These are phyloP conservation scores for Sarcophaga bullata DNA, from an alignment of 1,140 invertebrate species.

Conservation along the genomic window DNA sequence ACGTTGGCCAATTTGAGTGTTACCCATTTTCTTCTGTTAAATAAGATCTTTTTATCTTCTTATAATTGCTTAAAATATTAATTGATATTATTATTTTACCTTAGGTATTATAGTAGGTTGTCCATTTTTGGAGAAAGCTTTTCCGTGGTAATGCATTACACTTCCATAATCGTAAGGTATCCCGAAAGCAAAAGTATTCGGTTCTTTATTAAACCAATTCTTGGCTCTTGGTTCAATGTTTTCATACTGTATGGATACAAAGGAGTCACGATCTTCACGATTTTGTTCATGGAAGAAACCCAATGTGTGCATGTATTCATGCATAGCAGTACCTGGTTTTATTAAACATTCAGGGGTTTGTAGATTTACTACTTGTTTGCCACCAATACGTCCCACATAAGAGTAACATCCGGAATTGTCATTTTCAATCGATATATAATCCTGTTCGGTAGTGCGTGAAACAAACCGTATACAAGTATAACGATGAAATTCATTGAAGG, in stretches of 20 bases:
- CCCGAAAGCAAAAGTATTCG: slow-evolving; percentile 71
- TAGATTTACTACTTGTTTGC: slow-evolving; percentile 74
- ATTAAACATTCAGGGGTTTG: slow-evolving; percentile 78
- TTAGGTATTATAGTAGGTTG: slow-evolving; percentile 76
- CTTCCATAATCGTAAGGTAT: slow-evolving; percentile 82
- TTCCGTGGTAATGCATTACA: slow-evolving; percentile 85
- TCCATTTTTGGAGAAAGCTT: slow-evolving; percentile 80
- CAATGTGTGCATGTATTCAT: slow-evolving; percentile 86
- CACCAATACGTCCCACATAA: slow-evolving; percentile 77
- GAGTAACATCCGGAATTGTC: slow-evolving; percentile 83
- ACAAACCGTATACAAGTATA: slow-evolving; percentile 81
- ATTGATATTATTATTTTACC: slow-evolving; percentile 66
- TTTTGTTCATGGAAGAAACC: slow-evolving; percentile 92
- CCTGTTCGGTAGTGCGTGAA: slow-evolving; percentile 70
- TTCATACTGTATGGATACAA: slow-evolving; percentile 74
- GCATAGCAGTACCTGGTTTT: slow-evolving; percentile 80
- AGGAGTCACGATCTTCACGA: slow-evolving; percentile 80
- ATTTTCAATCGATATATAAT: slow-evolving; percentile 77
- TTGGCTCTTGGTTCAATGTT: slow-evolving; percentile 68
- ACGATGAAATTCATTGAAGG: slow-evolving; percentile 76
- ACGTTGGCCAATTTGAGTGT: slow-evolving; percentile 72
- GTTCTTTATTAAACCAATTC: too few species aligned
- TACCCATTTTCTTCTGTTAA: slow-evolving; percentile 49
- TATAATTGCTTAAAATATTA: not conserved
- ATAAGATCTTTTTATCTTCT: not conserved